These are phyloP conservation scores for Drosophila repleta DNA, from an alignment of 1,140 invertebrate genomes.

Conservation along the genomic window DNA sequence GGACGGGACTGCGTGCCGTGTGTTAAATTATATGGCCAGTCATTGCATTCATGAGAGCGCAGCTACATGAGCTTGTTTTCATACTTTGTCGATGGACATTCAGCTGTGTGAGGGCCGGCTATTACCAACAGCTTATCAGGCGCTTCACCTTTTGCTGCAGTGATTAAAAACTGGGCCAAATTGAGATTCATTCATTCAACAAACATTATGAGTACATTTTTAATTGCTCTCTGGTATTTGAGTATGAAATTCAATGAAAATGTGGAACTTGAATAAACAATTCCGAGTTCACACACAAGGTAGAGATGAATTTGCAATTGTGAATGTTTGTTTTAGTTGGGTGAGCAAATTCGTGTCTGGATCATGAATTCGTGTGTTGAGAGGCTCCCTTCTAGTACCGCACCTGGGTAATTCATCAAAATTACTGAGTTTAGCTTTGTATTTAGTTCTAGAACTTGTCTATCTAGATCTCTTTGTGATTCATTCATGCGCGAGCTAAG, in stretches of 20 bases:
- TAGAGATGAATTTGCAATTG: too few relatives aligned
- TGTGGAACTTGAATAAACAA: too few relatives aligned
- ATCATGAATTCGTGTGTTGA: too few relatives aligned
- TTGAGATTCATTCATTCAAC: slow-evolving; percentile 3
- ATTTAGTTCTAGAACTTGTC: not conserved
- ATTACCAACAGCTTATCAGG: slow-evolving; percentile 60
- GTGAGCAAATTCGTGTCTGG: too few relatives aligned
- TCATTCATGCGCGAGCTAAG: slow-evolving; percentile 12
- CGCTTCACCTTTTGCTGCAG: slow-evolving; percentile 6
- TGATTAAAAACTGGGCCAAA: slow-evolving; percentile 3
- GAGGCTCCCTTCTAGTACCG: too few relatives aligned
- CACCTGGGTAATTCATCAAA: too few relatives aligned
- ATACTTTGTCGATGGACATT: slow-evolving; percentile 20
- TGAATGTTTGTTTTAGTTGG: too few relatives aligned
- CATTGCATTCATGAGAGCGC: slow-evolving; percentile 66
- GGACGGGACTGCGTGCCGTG: slow-evolving; percentile 24
- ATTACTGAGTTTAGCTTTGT: not conserved
- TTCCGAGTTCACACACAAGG: too few relatives aligned
- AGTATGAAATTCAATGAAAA: not conserved
- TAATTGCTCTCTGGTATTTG: too few relatives aligned
- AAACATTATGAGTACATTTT: not conserved
- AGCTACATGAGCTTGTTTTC: slow-evolving; percentile 43
- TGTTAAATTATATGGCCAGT: slow-evolving; percentile 53
- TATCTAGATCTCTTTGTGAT: not conserved
- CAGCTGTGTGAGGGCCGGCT: slow-evolving; percentile 33